phyloP scores from a whole-genome alignment of 2,888 invertebrate genomes.

The Mactromeris polynyma region DNA sequence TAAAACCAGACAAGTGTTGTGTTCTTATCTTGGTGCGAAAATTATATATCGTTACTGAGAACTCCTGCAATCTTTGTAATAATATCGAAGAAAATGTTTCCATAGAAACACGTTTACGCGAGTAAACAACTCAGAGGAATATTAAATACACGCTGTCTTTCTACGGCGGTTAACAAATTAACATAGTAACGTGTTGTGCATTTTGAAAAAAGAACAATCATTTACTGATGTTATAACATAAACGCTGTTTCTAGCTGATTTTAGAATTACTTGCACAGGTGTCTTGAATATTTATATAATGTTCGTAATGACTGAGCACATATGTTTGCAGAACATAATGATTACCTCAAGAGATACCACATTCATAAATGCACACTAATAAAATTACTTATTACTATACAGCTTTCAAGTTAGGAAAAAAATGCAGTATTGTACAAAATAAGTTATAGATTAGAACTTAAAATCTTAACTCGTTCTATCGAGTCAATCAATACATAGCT shows the following conservation, averaged over 20 bases:
- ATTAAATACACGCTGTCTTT: neutral
- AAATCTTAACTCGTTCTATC: too few species aligned
- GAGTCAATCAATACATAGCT: too few species aligned
- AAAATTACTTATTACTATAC: too few species aligned
- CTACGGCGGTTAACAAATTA: neutral
- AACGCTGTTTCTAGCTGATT: neutral
- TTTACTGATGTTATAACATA: neutral
- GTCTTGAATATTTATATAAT: neutral
- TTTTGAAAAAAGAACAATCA: neutral
- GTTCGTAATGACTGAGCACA: neutral
- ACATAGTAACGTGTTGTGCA: neutral
- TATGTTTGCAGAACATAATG: neutral
- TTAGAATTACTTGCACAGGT: neutral
- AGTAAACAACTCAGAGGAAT: neutral
- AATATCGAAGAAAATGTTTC: neutral
- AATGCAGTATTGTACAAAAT: too few species aligned
- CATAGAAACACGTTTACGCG: constrained; percentile 22
- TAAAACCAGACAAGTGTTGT: too few species aligned
- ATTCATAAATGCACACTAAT: neutral
- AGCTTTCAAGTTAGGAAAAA: too few species aligned
- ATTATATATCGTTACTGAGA: neutral
- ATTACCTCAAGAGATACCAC: neutral
- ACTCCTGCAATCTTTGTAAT: neutral
- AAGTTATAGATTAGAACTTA: too few species aligned
- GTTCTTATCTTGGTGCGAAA: neutral